Conservation (phyloP, 1,140 invertebrate species). For the Tribolium madens region DNA sequence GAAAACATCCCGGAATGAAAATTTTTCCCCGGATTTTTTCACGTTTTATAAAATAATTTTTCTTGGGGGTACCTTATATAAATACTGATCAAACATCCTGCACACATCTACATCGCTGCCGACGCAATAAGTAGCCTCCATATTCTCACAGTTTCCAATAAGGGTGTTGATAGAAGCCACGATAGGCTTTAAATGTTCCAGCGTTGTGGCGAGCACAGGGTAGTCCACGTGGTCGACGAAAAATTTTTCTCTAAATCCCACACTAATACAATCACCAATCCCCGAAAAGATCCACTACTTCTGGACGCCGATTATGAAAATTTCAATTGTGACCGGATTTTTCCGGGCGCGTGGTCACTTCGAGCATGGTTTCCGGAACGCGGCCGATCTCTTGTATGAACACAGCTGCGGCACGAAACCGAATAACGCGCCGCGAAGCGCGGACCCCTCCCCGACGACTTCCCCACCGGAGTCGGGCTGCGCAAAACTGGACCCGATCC, state of each 20-base stretch:
- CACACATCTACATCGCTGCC: slow-evolving; percentile 74
- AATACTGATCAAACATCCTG: slow-evolving; percentile 78
- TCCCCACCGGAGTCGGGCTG: slow-evolving; percentile 58
- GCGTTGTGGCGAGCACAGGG: slow-evolving; percentile 59
- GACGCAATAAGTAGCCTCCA: slow-evolving; percentile 76
- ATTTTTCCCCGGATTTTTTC: too few relatives aligned
- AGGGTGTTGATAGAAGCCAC: slow-evolving; percentile 66
- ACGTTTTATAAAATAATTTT: too few relatives aligned
- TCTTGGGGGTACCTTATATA: slow-evolving; percentile 71
- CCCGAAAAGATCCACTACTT: background rate
- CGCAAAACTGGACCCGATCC: slow-evolving; percentile 58
- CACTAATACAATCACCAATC: slow-evolving; percentile 12
- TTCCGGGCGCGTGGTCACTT: slow-evolving; percentile 56
- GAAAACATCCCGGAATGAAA: background rate
- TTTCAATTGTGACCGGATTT: slow-evolving; percentile 4
- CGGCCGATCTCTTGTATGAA: slow-evolving; percentile 50
- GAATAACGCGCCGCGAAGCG: slow-evolving; percentile 54
- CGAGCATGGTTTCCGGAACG: slow-evolving; percentile 58
- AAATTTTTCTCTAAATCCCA: slow-evolving; percentile 9
- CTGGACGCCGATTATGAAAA: background rate
- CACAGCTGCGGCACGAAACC: slow-evolving; percentile 51
- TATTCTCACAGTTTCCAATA: slow-evolving; percentile 67
- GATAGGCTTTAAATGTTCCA: slow-evolving; percentile 67
- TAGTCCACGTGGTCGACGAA: slow-evolving; percentile 49
- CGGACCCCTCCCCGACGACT: slow-evolving; percentile 56